Evolutionary conservation across 2,113 vertebrate species (phyloP), one percentile per base, ranked within the genome.

Genomic region (Maylandia zebra): DNA sequence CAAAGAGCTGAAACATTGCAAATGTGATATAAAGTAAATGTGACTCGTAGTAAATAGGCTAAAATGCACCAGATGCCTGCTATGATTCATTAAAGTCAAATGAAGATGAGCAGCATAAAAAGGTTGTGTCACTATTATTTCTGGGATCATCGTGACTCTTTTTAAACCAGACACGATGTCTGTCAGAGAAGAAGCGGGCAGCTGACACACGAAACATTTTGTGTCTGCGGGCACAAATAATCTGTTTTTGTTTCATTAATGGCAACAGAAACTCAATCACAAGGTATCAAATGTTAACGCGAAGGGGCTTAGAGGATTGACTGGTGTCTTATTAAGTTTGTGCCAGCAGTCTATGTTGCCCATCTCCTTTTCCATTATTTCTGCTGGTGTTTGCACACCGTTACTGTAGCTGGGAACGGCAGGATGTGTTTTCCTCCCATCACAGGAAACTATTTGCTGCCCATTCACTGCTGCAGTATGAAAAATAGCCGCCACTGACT

Each of bases 201-300:
- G 81, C 86, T 64, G 53, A 74, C 78, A 71, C 59, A 38, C 24
- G 0, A 66, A 84, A 82, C 76, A n/a, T 50, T n/a, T 32, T 55
- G 12, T 80, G 38, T 64, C 66, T 81, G 61, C 74, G 32, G 84
- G 79, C 88, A 59, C 30, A 89, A 90, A 86, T 89, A 84, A 89
- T 89, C 78, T 30, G 66, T 79, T 89, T 82, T 56, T 85, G 59
- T 91, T 89, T 91, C 85, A 87, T 91, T 88, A 83, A 59, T 38
- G 79, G 81, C 45, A 84, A 83, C 61, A 69, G 34, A 89, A 89
- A 78, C 59, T 83, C 61, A 86, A 32, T 89, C 81, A 81, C 50
- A 76, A 84, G 76, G n/a, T 69, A 76, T 89, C 74, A 85, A 87
- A 92, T 38, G 5, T 80, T 82, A 86, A 59, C 85, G 81, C 55